A percentile compares a stretch with the other conserved stretches of the same genome.
Evolutionary conservation across 2,888 invertebrate species (phyloP).

Genomic region (Mechanitis mazaeus): DNA sequence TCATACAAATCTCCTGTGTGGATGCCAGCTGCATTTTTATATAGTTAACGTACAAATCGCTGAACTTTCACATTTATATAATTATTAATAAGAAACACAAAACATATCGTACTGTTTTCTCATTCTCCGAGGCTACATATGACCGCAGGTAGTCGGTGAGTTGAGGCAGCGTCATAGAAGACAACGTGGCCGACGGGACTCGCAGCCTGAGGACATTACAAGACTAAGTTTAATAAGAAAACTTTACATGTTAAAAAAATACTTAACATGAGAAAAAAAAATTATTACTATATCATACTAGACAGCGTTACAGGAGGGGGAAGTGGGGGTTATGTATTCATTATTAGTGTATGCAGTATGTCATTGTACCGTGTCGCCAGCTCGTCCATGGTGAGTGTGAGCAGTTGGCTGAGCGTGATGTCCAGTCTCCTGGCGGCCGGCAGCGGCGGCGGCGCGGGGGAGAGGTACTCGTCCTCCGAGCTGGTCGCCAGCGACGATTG

Average conservation of each 20-base stretch:
- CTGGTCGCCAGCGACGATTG: constrained; percentile 67
- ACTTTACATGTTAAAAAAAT: too few relatives aligned
- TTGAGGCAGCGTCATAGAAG: constrained; percentile 91
- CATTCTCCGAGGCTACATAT: constrained; percentile 63
- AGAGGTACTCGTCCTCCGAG: constrained; percentile 82
- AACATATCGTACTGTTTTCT: constrained; percentile 50
- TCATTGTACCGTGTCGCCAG: constrained; percentile 78
- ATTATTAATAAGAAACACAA: not conserved
- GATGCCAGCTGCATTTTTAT: too few relatives aligned
- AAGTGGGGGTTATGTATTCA: too few relatives aligned
- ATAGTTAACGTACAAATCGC: too few relatives aligned
- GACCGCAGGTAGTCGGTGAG: constrained; percentile 86
- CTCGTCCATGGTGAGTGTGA: constrained; percentile 88
- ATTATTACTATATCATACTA: too few relatives aligned
- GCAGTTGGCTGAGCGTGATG: constrained; percentile 88
- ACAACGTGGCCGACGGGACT: constrained; percentile 86
- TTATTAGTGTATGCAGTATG: too few relatives aligned
- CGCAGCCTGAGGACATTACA: constrained; percentile 60
- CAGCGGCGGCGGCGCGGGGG: constrained; percentile 75
- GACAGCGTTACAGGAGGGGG: too few relatives aligned
- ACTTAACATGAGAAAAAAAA: too few relatives aligned
- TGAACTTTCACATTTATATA: not conserved
- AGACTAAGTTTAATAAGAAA: not conserved
- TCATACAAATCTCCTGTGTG: too few relatives aligned
- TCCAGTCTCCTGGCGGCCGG: constrained; percentile 78